Conservation (phyloP, 2,888 invertebrate species). For the Hemicrepidius hirtus region DNA sequence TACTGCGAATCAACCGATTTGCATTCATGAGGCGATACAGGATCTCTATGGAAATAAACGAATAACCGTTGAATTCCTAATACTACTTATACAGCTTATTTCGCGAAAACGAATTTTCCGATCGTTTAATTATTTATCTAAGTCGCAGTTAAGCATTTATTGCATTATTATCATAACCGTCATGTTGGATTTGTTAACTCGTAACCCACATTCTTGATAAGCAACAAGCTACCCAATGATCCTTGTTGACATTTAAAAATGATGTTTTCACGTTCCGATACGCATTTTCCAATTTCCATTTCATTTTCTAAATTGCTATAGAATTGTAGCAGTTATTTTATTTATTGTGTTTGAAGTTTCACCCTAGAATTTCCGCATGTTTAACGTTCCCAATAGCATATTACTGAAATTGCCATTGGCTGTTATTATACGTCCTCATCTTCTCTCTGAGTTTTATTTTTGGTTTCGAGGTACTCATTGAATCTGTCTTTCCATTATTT, state of each 20-base stretch:
- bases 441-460: too few species aligned
- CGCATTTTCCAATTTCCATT: constrained; percentile 7
- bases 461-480: too few species aligned
- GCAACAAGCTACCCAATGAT: neutral
- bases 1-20: constrained; percentile 67
- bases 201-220: neutral
- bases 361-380: constrained; percentile 1
- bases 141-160: neutral
- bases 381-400: neutral
- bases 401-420: too few species aligned
- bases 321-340: constrained; percentile 9
- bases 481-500: too few species aligned
- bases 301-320: constrained; percentile 15
- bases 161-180: neutral
- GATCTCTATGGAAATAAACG: constrained; percentile 64
- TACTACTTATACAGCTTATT: constrained; percentile 34
- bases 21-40: constrained; percentile 71
- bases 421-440: too few species aligned
- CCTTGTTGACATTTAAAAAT: constrained; percentile 10
- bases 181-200: neutral
- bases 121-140: constrained; percentile 20
- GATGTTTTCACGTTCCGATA: neutral
- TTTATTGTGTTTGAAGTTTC: constrained; percentile 10
- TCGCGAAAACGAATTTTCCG: constrained; percentile 10
- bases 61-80: constrained; percentile 39